phyloP scores from a whole-genome alignment of 1,140 invertebrate genomes.

The Dinothrombium tinctorium region DNA sequence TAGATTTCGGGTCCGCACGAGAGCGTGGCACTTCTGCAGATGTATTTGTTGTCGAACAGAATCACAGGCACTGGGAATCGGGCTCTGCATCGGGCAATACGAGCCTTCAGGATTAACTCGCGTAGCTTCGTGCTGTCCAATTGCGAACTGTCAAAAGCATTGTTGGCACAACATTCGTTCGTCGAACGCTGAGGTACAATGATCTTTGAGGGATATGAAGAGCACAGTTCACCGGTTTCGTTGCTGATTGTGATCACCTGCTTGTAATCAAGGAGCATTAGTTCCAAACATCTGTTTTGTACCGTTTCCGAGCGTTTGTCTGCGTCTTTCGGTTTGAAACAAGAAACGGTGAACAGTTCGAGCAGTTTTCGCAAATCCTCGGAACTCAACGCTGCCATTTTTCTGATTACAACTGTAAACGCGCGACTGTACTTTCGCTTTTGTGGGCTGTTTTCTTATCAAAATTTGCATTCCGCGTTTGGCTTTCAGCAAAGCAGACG shows the following conservation, averaged over 20 bases:
- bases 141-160: too few relatives aligned
- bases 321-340: too few relatives aligned
- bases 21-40: slow-evolving; percentile 34
- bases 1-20: slow-evolving; percentile 47
- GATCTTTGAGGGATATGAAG: slow-evolving; percentile 44
- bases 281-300: slow-evolving; percentile 30
- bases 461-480: too few relatives aligned
- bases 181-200: slow-evolving; percentile 32
- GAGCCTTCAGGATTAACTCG: slow-evolving; percentile 35
- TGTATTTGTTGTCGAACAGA: slow-evolving; percentile 39
- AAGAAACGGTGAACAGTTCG: too few relatives aligned
- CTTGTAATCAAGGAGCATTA: slow-evolving; percentile 35
- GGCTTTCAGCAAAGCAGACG: too few relatives aligned
- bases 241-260: slow-evolving; percentile 31
- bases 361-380: too few relatives aligned
- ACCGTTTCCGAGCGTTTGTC: too few relatives aligned
- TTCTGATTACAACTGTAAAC: too few relatives aligned
- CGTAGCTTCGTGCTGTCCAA: slow-evolving; percentile 32
- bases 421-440: too few relatives aligned
- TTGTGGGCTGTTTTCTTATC: too few relatives aligned
- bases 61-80: slow-evolving; percentile 57
- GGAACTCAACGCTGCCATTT: too few relatives aligned
- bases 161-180: too few relatives aligned
- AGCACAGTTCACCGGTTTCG: slow-evolving; percentile 38
- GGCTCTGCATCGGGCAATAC: slow-evolving; percentile 38